phyloP scores from a whole-genome alignment of 1,140 invertebrate genomes.

The Leptopilina clavipes region DNA sequence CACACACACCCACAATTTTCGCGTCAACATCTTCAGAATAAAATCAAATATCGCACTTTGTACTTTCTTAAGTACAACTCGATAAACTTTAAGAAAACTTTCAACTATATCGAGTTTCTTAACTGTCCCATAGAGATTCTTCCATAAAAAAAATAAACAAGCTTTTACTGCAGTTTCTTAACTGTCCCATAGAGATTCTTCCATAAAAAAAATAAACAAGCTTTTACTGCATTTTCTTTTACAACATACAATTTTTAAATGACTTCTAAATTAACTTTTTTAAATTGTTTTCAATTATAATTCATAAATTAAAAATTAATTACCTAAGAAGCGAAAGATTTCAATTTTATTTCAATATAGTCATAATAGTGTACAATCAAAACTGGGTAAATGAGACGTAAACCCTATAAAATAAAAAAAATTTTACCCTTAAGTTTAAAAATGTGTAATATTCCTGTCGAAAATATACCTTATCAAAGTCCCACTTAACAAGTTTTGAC shows the following conservation, averaged over 20 bases:
- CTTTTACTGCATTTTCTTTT: slow-evolving; percentile 6
- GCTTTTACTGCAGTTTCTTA: slow-evolving; percentile 10
- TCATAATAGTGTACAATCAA: too few species aligned
- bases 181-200: not conserved
- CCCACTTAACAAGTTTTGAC: too few species aligned
- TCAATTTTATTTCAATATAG: too few species aligned
- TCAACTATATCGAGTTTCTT: not conserved
- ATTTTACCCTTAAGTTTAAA: too few species aligned
- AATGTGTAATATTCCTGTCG: too few species aligned
- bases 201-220: not conserved
- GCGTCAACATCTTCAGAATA: slow-evolving; percentile 31
- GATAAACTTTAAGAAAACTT: slow-evolving; percentile 11
- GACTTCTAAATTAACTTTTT: not conserved
- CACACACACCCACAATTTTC: slow-evolving; percentile 9
- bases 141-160: not conserved
- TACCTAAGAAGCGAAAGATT: too few species aligned
- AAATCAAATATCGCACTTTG: slow-evolving; percentile 31
- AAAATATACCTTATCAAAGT: too few species aligned
- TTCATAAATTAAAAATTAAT: too few species aligned
- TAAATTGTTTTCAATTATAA: not conserved
- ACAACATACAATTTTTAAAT: not conserved
- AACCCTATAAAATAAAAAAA: too few species aligned
- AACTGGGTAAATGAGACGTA: too few species aligned
- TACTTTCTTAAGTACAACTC: not conserved
- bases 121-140: not conserved